These are phyloP conservation scores for Athalia cordata DNA, from an alignment of 2,888 invertebrate genomes.

Conservation along the genomic window DNA sequence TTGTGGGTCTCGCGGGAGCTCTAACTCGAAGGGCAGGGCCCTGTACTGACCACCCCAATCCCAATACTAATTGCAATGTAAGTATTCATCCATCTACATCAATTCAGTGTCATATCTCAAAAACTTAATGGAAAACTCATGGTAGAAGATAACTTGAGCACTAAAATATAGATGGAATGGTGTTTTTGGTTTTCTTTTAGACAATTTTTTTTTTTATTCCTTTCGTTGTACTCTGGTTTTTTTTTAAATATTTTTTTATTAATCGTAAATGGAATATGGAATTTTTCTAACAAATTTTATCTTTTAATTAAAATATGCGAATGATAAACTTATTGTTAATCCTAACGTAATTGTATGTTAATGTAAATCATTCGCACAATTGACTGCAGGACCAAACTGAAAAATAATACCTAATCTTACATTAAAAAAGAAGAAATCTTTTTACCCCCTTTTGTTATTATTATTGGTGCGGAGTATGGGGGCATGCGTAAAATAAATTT, in stretches of 20 bases:
- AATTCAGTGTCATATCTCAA: conserved; percentile 65
- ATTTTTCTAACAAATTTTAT: conserved; percentile 34
- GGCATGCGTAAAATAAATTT: conserved; percentile 14
- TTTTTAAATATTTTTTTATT: conserved; percentile 38
- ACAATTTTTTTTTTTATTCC: too few relatives aligned
- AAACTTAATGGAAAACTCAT: conserved; percentile 30
- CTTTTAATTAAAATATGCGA: conserved; percentile 14
- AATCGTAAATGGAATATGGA: conserved; percentile 45
- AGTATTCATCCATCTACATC: conserved; percentile 69
- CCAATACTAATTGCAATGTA: conserved; percentile 72
- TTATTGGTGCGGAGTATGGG: conserved; percentile 20
- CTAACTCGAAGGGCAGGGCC: conserved; percentile 71
- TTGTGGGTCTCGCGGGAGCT: conserved; percentile 72
- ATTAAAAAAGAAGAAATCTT: conserved; percentile 3
- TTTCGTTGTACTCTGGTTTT: not conserved
- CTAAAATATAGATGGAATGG: conserved; percentile 32
- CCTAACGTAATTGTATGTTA: too few relatives aligned
- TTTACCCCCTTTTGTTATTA: conserved; percentile 3
- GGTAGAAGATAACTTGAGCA: conserved; percentile 31
- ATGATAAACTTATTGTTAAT: conserved; percentile 22
- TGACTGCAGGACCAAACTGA: too few relatives aligned
- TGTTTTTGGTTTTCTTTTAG: not conserved
- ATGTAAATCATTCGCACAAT: too few relatives aligned
- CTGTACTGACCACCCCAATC: conserved; percentile 72
- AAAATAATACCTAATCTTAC: conserved; percentile 7